Percentiles rank a stretch among this genome's conserved stretches.
These are phyloP conservation scores for Blomia tropicalis DNA, from an alignment of 2,888 invertebrate genomes.

Conservation along the genomic window DNA sequence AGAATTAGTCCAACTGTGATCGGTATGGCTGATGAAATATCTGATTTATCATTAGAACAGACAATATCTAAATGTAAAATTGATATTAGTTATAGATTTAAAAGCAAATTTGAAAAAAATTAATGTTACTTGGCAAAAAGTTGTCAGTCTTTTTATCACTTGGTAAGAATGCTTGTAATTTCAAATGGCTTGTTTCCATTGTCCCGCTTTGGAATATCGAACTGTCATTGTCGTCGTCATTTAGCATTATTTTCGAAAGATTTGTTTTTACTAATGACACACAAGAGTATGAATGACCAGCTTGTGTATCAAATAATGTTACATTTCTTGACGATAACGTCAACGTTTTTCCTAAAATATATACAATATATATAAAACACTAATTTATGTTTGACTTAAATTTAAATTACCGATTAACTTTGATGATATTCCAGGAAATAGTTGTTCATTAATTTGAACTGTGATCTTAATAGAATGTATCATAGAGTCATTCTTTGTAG, in stretches of 20 bases:
- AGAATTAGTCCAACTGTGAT: constrained; percentile 93
- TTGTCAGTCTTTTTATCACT: not conserved
- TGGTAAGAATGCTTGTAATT: constrained; percentile 2
- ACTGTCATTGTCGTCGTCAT: not conserved
- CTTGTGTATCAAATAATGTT: not conserved
- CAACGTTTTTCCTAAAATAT: not conserved
- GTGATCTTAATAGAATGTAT: not conserved
- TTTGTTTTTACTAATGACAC: not conserved
- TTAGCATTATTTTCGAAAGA: not conserved
- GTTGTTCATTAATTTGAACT: not conserved
- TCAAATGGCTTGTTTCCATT: not conserved
- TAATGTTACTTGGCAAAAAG: not conserved
- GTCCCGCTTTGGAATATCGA: not conserved
- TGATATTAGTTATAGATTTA: not conserved
- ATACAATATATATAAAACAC: not conserved
- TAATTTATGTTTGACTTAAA: not conserved
- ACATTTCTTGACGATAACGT: not conserved
- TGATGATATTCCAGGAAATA: constrained; percentile 7
- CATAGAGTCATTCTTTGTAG: not conserved
- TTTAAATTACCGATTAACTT: not conserved
- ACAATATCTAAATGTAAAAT: not conserved
- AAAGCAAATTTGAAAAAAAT: too few relatives aligned
- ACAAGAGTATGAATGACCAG: not conserved
- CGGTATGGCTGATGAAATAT: constrained; percentile 47
- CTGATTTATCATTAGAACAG: not conserved